These are phyloP conservation scores for Heliopora coerulea DNA, from an alignment of 92 coral and sea anemone species.

Conservation along the genomic window DNA sequence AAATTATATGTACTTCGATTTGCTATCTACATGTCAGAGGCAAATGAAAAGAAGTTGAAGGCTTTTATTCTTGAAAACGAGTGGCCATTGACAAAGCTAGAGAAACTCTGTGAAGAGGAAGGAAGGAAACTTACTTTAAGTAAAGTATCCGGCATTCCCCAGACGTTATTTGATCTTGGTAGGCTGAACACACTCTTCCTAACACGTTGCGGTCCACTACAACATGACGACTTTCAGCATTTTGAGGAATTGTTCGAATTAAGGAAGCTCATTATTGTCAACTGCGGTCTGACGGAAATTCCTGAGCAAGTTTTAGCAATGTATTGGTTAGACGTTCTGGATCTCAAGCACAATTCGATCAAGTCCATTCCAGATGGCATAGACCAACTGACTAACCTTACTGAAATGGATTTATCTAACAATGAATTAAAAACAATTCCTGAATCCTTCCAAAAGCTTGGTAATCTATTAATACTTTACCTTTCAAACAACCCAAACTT, in stretches of 20 bases:
- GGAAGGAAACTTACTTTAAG: conserved; percentile 38
- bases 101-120: background rate
- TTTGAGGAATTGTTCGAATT: background rate
- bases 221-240: background rate
- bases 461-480: too few species aligned
- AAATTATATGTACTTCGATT: background rate
- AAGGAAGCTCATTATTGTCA: background rate
- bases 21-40: background rate
- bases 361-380: background rate
- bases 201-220: conserved; percentile 26
- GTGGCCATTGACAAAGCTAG: conserved; percentile 56
- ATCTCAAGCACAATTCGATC: background rate
- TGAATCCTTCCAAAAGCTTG: too few species aligned
- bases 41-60: background rate
- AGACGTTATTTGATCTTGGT: conserved; percentile 43
- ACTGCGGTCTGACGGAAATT: background rate
- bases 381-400: too few species aligned
- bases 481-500: too few species aligned
- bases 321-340: background rate
- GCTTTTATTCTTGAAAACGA: conserved; percentile 20
- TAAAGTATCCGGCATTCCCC: conserved; percentile 46
- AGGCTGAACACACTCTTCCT: conserved; percentile 32
- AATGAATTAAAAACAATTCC: too few species aligned
- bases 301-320: background rate
- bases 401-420: too few species aligned